A percentile compares a stretch with the other conserved stretches of the same genome.
These are phyloP conservation scores for Chironomus striatipennis DNA, from an alignment of 1,140 invertebrate genomes.

Conservation along the genomic window DNA sequence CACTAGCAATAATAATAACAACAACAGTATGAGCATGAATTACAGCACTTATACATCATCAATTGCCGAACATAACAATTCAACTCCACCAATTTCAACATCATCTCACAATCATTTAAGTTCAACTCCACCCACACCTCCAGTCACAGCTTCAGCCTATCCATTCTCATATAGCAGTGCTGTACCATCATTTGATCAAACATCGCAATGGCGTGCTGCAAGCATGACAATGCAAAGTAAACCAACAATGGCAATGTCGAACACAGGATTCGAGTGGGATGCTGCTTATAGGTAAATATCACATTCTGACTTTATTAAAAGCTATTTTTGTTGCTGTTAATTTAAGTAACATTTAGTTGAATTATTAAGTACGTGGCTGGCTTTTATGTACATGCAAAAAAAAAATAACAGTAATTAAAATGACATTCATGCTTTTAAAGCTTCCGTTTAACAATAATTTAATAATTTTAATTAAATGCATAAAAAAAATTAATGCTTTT, in stretches of 20 bases:
- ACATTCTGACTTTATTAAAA: not conserved
- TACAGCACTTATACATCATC: constrained; percentile 12
- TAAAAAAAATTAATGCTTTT: not conserved
- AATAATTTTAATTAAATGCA: constrained; percentile 23
- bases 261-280: constrained; percentile 25
- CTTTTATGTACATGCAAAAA: not conserved
- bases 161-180: constrained; percentile 10
- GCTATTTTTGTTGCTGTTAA: too few relatives aligned
- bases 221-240: constrained; percentile 12
- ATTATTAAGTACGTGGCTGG: not conserved
- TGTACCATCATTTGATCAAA: constrained; percentile 7
- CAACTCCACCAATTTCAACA: not conserved
- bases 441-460: constrained; percentile 9
- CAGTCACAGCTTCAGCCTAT: not conserved
- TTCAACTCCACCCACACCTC: constrained; percentile 3
- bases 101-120: not conserved
- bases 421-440: constrained; percentile 19
- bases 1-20: not conserved
- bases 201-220: constrained; percentile 14
- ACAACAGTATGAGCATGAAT: not conserved
- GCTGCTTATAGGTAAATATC: constrained; percentile 24
- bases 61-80: not conserved
- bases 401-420: not conserved
- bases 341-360: too few relatives aligned
- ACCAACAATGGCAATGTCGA: constrained; percentile 21